These are phyloP conservation scores for Spodoptera frugiperda DNA, from an alignment of 1,140 invertebrate genomes.

Conservation along the genomic window DNA sequence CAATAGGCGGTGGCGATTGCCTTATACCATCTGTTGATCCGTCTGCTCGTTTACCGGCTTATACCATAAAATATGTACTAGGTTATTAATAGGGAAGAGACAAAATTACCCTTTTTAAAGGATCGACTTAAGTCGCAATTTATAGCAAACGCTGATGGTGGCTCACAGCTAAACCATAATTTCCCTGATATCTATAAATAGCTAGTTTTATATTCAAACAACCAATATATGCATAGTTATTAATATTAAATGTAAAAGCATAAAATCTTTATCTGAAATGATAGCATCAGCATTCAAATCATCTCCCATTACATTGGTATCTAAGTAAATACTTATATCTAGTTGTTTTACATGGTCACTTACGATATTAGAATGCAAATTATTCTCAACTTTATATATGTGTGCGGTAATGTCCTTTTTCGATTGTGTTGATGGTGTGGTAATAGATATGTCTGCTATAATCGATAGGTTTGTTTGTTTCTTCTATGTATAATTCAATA, in stretches of 20 bases:
- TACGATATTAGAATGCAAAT: constrained; percentile 24
- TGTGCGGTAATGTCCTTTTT: too few species aligned
- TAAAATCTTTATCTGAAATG: background rate
- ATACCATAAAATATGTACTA: background rate
- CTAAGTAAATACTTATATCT: background rate
- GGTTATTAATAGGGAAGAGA: background rate
- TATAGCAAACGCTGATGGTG: too few species aligned
- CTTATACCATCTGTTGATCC: too few species aligned
- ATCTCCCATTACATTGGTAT: background rate
- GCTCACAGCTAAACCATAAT: background rate
- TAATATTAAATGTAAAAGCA: background rate
- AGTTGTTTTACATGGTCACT: constrained; percentile 3
- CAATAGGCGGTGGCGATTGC: too few species aligned
- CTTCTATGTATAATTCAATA: too few species aligned
- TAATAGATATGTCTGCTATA: too few species aligned
- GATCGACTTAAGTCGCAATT: too few species aligned
- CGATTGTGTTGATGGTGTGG: too few species aligned
- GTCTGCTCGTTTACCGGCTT: too few species aligned
- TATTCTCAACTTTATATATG: constrained; percentile 1
- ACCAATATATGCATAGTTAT: background rate
- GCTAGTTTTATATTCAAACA: background rate
- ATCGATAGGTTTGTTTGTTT: too few species aligned
- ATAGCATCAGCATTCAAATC: constrained; percentile 26
- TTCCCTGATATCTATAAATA: background rate
- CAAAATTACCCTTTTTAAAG: background rate